Evolutionary conservation across 1,140 invertebrate genomes (phyloP).

Genomic region (Leptinotarsa defecta): DNA sequence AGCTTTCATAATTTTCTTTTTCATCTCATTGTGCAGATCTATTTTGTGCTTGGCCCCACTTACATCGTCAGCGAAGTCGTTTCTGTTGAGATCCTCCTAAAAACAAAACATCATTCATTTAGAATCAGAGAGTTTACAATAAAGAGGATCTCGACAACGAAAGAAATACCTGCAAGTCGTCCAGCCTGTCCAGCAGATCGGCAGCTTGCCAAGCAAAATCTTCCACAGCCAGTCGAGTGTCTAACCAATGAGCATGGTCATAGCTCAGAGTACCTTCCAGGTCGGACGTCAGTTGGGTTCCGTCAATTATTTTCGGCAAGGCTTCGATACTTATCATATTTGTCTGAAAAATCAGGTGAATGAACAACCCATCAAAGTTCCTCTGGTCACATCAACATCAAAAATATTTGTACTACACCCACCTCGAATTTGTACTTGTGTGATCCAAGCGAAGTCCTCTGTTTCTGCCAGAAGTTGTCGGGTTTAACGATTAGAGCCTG

Average conservation of each 20-base stretch:
- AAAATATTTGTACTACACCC: constrained; percentile 31
- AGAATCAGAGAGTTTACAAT: too few relatives aligned
- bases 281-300: constrained; percentile 88
- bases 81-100: constrained; percentile 87
- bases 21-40: constrained; percentile 92
- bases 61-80: constrained; percentile 92
- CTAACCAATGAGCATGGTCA: constrained; percentile 96
- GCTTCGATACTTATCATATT: constrained; percentile 94
- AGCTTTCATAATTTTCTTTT: constrained; percentile 90
- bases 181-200: constrained; percentile 87
- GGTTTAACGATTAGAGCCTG: constrained; percentile 96
- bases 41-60: constrained; percentile 86
- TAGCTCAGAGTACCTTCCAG: constrained; percentile 93
- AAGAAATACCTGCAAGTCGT: constrained; percentile 74
- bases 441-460: constrained; percentile 92
- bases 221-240: constrained; percentile 89
- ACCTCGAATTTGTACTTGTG: constrained; percentile 99
- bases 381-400: too few relatives aligned
- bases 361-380: neutral
- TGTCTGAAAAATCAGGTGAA: constrained; percentile 68
- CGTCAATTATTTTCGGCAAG: constrained; percentile 88
- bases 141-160: too few relatives aligned
- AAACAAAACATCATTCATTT: neutral
- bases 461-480: constrained; percentile 99
- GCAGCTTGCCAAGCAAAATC: constrained; percentile 94